phyloP scores from a whole-genome alignment of 2,797 vertebrate species.

The Danio kyathit region DNA sequence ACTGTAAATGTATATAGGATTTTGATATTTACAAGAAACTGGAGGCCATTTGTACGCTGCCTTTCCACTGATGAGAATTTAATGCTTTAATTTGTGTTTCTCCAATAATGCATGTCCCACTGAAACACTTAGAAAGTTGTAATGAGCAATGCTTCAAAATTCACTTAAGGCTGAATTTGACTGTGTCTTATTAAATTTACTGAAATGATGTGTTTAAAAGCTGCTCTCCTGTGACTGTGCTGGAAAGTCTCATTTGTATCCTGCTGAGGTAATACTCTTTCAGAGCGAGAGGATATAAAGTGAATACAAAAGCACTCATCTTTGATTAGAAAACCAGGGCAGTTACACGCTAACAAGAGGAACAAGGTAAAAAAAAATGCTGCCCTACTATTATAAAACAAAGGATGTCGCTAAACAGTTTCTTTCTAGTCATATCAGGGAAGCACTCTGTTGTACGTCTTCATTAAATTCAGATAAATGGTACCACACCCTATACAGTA shows the following conservation, averaged over 20 bases:
- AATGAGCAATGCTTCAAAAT: slow-evolving; percentile 13
- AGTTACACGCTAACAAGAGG: background rate
- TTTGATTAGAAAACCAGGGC: background rate
- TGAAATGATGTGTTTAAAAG: background rate
- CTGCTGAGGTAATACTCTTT: background rate
- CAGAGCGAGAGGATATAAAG: background rate
- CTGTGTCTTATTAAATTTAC: slow-evolving; percentile 23
- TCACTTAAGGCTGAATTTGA: slow-evolving; percentile 33
- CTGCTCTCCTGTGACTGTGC: slow-evolving; percentile 1
- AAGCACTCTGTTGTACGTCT: background rate
- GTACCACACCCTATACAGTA: slow-evolving; percentile 50
- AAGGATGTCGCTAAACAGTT: background rate
- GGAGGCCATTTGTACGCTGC: background rate
- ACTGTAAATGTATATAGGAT: background rate
- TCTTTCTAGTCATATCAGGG: slow-evolving; percentile 1
- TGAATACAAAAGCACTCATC: slow-evolving; percentile 1
- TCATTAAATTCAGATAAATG: slow-evolving; percentile 24
- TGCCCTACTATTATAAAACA: background rate
- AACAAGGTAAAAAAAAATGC: background rate
- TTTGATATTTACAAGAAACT: slow-evolving; percentile 4
- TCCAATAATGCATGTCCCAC: background rate
- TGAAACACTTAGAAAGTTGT: slow-evolving; percentile 18
- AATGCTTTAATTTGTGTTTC: slow-evolving; percentile 30
- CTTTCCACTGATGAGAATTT: background rate
- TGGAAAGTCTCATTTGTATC: slow-evolving; percentile 21